Evolutionary conservation across 2,888 invertebrate species (phyloP).

Genomic region (Norana najaformis): DNA sequence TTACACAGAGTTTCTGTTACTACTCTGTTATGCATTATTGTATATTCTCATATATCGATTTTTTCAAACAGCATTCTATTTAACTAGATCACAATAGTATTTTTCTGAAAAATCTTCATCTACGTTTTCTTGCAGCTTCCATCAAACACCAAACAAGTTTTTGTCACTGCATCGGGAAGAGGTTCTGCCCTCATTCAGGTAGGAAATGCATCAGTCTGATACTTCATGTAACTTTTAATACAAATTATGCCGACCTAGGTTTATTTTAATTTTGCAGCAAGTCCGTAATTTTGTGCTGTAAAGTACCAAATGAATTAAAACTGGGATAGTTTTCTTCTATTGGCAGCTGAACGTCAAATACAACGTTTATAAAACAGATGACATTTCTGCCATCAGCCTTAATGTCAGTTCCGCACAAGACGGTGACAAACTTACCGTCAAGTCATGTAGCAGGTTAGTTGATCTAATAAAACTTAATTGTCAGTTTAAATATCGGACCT

Average conservation of each 20-base stretch:
- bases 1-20: too few species aligned
- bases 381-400: neutral
- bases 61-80: too few species aligned
- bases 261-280: neutral
- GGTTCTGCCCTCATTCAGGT: constrained; percentile 29
- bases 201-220: neutral
- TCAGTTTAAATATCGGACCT: too few species aligned
- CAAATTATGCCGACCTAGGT: neutral
- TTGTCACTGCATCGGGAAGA: constrained; percentile 23
- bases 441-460: neutral
- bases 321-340: neutral
- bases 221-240: neutral
- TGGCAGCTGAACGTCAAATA: neutral
- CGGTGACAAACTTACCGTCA: neutral
- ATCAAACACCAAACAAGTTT: constrained; percentile 27
- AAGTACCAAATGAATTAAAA: too few species aligned
- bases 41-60: too few species aligned
- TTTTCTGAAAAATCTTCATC: too few species aligned
- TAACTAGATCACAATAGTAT: too few species aligned
- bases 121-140: constrained; percentile 9
- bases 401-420: neutral
- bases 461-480: too few species aligned
- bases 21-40: neutral
- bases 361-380: constrained; percentile 7
- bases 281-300: too few species aligned